A percentile compares a stretch with the other conserved stretches of the same genome.
Conservation (phyloP, 2,888 invertebrate species). For the Callosobruchus maculatus region DNA sequence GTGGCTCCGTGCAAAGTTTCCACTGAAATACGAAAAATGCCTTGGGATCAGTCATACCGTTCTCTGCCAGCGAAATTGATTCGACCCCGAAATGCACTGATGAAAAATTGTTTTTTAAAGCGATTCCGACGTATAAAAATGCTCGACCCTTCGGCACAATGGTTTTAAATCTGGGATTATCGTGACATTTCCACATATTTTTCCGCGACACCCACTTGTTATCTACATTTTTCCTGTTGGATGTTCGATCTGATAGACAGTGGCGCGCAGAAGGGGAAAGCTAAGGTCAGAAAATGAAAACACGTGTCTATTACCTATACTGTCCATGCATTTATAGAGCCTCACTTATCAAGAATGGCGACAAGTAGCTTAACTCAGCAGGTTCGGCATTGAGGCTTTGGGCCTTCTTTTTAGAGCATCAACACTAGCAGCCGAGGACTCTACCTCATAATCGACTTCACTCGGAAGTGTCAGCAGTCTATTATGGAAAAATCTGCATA, state of each 20-base stretch:
- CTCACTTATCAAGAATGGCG: too few species aligned
- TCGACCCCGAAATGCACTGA: background rate
- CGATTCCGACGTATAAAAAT: background rate
- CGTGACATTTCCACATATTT: background rate
- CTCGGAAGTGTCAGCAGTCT: too few species aligned
- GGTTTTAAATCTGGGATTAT: background rate
- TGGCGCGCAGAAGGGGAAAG: background rate
- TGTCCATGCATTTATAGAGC: too few species aligned
- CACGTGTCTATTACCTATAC: too few species aligned
- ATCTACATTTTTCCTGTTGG: background rate
- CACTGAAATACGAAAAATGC: background rate
- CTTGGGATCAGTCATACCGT: background rate
- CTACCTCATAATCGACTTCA: too few species aligned
- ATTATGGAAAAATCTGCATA: too few species aligned
- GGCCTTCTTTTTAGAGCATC: too few species aligned
- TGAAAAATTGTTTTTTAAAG: background rate
- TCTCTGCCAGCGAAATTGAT: background rate
- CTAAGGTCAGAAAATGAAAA: too few species aligned
- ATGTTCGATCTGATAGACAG: background rate
- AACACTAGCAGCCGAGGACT: too few species aligned
- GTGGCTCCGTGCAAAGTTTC: too few species aligned
- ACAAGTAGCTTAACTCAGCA: too few species aligned
- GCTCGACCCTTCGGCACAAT: background rate
- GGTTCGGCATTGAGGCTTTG: too few species aligned
- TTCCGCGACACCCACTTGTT: background rate